Conservation (phyloP, 2,888 invertebrate genomes). For the Hemicrepidius hirtus region DNA sequence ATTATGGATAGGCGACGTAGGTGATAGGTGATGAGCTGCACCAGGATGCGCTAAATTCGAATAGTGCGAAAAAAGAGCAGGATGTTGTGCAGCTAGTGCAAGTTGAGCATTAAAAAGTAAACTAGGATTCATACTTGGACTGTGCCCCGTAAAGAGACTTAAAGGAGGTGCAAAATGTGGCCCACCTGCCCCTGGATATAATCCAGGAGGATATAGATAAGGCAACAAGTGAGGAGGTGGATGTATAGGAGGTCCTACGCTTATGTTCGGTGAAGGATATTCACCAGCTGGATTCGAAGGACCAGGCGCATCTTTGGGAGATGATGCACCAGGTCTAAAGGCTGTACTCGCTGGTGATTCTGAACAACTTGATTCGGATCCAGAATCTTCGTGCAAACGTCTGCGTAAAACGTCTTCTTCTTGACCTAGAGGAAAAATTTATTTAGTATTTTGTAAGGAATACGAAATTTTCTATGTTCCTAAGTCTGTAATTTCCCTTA, state of each 20-base stretch:
- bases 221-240: slow-evolving; percentile 92
- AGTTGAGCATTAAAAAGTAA: slow-evolving; percentile 92
- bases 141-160: slow-evolving; percentile 76
- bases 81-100: slow-evolving; percentile 91
- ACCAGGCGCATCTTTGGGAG: slow-evolving; percentile 71
- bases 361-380: slow-evolving; percentile 84
- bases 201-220: slow-evolving; percentile 93
- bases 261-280: slow-evolving; percentile 93
- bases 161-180: slow-evolving; percentile 82
- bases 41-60: slow-evolving; percentile 79
- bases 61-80: slow-evolving; percentile 83
- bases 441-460: not conserved
- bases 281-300: slow-evolving; percentile 74
- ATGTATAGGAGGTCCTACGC: slow-evolving; percentile 94
- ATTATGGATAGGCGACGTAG: slow-evolving; percentile 79
- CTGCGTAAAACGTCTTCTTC: slow-evolving; percentile 73
- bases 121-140: slow-evolving; percentile 83
- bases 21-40: slow-evolving; percentile 73
- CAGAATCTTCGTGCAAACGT: slow-evolving; percentile 79
- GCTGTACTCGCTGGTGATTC: slow-evolving; percentile 74
- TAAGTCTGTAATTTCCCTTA: too few relatives aligned
- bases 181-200: slow-evolving; percentile 83
- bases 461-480: too few relatives aligned
- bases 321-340: slow-evolving; percentile 70
- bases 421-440: slow-evolving; percentile 74